A percentile compares a stretch with the other conserved stretches of the same genome.
Conservation (phyloP, 92 coral and sea anemone species). For the Bergia puertoricense region DNA sequence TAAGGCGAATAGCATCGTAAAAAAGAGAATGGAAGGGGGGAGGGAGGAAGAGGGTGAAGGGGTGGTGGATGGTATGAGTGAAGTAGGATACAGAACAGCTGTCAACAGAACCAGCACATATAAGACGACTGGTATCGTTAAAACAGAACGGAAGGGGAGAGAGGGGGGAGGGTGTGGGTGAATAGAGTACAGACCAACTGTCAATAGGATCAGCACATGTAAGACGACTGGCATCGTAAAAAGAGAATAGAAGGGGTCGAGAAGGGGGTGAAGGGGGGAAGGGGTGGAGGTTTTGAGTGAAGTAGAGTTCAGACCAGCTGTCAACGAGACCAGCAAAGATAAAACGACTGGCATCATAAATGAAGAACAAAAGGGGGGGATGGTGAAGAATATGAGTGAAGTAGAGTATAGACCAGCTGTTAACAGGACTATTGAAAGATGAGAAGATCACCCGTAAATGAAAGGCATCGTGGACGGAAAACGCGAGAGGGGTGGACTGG, state of each 20-base stretch:
- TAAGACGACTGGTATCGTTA: too few species aligned
- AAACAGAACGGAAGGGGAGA: not conserved
- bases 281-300: not conserved
- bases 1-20: too few species aligned
- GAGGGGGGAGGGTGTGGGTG: not conserved
- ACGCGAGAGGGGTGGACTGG: not conserved
- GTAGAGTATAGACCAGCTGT: too few species aligned
- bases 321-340: too few species aligned
- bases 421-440: not conserved
- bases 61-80: too few species aligned
- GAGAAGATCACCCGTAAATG: not conserved
- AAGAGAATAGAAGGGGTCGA: not conserved
- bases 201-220: not conserved
- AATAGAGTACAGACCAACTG: not conserved
- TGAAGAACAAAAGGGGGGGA: too few species aligned
- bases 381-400: not conserved
- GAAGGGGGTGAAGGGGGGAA: not conserved
- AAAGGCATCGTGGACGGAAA: not conserved
- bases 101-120: not conserved
- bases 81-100: slow-evolving; percentile 61
- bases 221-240: not conserved
- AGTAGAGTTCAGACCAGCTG: too few species aligned
- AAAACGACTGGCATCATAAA: too few species aligned
- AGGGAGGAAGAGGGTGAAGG: too few species aligned
- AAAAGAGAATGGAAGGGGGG: too few species aligned